Evolutionary conservation across 1,140 invertebrate genomes (phyloP).

Genomic region (Magallana gigas): DNA sequence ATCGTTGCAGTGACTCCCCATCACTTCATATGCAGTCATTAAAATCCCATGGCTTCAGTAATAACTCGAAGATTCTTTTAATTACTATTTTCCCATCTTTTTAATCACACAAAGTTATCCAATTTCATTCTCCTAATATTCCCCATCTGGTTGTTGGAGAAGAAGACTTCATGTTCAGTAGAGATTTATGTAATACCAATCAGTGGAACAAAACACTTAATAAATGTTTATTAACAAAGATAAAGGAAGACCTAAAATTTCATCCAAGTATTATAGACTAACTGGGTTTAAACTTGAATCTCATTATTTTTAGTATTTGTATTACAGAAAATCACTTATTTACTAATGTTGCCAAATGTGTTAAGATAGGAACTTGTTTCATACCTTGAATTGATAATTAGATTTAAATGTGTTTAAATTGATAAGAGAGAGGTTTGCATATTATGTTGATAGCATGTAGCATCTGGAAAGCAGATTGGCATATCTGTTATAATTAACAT

Average conservation of each 20-base stretch:
- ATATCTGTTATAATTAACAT: not conserved
- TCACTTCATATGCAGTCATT: slow-evolving; percentile 37
- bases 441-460: too few relatives aligned
- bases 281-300: too few relatives aligned
- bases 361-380: too few relatives aligned
- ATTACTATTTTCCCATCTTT: slow-evolving; percentile 14
- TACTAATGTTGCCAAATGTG: too few relatives aligned
- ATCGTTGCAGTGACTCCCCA: slow-evolving; percentile 34
- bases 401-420: too few relatives aligned
- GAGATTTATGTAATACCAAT: not conserved
- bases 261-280: too few relatives aligned
- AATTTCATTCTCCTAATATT: slow-evolving; percentile 17
- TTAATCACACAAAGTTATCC: slow-evolving; percentile 14
- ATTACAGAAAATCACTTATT: too few relatives aligned
- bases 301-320: too few relatives aligned
- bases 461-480: not conserved
- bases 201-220: not conserved
- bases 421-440: too few relatives aligned
- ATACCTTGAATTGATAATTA: too few relatives aligned
- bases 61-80: not conserved
- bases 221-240: too few relatives aligned
- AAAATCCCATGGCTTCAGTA: slow-evolving; percentile 23
- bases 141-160: not conserved
- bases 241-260: too few relatives aligned
- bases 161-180: not conserved